Evolutionary conservation across 2,888 invertebrate species (phyloP), one percentile per base, ranked within the genome.

Genomic region (Amiota communis): DNA sequence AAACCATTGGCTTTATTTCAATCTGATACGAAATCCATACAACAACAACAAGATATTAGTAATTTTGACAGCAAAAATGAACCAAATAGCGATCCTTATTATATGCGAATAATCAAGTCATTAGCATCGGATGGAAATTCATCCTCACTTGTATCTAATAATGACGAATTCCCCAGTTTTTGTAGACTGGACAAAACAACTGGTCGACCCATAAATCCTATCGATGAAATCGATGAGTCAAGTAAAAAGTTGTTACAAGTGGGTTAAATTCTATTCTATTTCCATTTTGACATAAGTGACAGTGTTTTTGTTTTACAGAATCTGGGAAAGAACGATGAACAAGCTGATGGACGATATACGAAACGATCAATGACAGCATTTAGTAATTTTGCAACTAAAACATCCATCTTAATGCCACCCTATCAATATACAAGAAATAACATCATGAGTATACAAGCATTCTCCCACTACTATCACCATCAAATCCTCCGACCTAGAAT

Each of bases 371-470:
- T 9, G 78, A 67, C 51, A 51, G 64, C 23, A 73, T 36, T 23
- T 46, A 13, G 9, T 70, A 51, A 65, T n/a, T 53, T 15, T 75
- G 70, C 71, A 74, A 70, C 77, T 36, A 85, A 83, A 56, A 75
- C 77, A 15, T 51, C 75, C 15, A 75, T 80, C 75, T 77, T 77
- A 12, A 85, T 85, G 36, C 78, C 73, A 61, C 82, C 83, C 74
- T 86, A 85, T 71, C 84, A 86, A 74, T 84, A 83, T 76, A 82
- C 86, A 80, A 86, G 86, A 86, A 86, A 86, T 85, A 85, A 86
- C 81, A 79, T 86, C 80, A 36, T 36, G 36, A 36, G 6, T 36
- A 86, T 86, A 82, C 83, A 86, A 84, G 84, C 86, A 86, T 85
- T 85, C 82, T 78, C 86, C 76, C 63, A 75, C 80, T 72, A 23